These are phyloP conservation scores for Dexiosoma caninum DNA, from an alignment of 2,888 invertebrate species.

Conservation along the genomic window DNA sequence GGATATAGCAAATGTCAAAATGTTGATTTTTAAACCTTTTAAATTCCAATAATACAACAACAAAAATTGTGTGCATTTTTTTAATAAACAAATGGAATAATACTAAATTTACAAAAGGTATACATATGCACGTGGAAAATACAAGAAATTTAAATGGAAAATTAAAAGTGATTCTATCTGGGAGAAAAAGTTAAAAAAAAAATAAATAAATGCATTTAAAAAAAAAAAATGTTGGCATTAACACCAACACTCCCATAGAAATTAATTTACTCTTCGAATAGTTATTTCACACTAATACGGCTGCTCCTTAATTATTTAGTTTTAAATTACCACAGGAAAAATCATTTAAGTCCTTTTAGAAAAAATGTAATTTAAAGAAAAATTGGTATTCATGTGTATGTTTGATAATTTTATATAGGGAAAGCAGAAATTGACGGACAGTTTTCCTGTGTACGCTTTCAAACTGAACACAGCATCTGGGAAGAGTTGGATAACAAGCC, in stretches of 20 bases:
- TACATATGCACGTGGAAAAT: background rate
- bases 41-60: slow-evolving; percentile 35
- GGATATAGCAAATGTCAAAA: slow-evolving; percentile 44
- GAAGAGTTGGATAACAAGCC: slow-evolving; percentile 49
- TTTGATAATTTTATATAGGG: background rate
- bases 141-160: background rate
- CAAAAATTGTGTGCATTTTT: slow-evolving; percentile 4
- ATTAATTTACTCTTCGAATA: background rate
- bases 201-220: background rate
- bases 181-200: background rate
- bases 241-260: background rate
- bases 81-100: slow-evolving; percentile 7
- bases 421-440: background rate
- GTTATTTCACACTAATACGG: slow-evolving; percentile 23
- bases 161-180: background rate
- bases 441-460: background rate
- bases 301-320: background rate
- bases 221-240: slow-evolving; percentile 1
- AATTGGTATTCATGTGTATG: background rate
- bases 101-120: slow-evolving; percentile 16
- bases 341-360: background rate
- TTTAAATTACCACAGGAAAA: background rate
- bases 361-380: background rate
- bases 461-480: slow-evolving; percentile 32
- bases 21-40: slow-evolving; percentile 52